phyloP scores from a whole-genome alignment of 2,888 invertebrate genomes.

The Choristoneura rosaceana region DNA sequence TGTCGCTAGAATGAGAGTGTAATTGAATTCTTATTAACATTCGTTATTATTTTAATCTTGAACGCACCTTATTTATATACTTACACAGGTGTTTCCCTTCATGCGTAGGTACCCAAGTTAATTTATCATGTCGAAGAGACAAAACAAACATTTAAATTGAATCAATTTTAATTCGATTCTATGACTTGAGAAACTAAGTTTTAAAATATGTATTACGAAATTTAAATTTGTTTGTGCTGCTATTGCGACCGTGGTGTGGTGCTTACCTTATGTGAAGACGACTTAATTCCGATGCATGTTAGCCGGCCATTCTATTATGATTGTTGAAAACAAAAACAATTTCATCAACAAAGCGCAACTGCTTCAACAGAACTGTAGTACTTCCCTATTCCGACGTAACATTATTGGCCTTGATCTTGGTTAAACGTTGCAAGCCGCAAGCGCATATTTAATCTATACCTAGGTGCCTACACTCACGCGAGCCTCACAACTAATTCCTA shows the following conservation, averaged over 20 bases:
- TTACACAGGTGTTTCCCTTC: neutral
- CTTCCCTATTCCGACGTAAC: slow-evolving; percentile 27
- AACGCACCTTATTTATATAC: neutral
- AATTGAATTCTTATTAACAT: no score
- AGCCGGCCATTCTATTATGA: neutral
- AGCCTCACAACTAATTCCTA: neutral
- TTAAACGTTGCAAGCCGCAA: slow-evolving; percentile 28
- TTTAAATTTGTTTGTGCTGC: neutral
- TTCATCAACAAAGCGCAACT: slow-evolving; percentile 41
- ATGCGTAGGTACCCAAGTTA: neutral
- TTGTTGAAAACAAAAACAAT: slow-evolving; percentile 44
- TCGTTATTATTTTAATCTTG: neutral
- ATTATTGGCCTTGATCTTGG: slow-evolving; percentile 47
- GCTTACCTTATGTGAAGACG: neutral
- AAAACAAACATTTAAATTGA: neutral
- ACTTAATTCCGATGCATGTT: neutral
- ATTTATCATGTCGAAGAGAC: neutral
- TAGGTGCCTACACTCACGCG: neutral
- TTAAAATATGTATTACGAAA: neutral
- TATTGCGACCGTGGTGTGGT: neutral
- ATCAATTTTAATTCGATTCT: neutral
- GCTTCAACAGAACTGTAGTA: slow-evolving; percentile 13
- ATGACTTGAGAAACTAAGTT: neutral
- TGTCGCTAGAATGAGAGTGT: no score
- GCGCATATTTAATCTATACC: neutral